Conservation (phyloP, 2,113 vertebrate genomes). For the Vanacampus margaritifer region DNA sequence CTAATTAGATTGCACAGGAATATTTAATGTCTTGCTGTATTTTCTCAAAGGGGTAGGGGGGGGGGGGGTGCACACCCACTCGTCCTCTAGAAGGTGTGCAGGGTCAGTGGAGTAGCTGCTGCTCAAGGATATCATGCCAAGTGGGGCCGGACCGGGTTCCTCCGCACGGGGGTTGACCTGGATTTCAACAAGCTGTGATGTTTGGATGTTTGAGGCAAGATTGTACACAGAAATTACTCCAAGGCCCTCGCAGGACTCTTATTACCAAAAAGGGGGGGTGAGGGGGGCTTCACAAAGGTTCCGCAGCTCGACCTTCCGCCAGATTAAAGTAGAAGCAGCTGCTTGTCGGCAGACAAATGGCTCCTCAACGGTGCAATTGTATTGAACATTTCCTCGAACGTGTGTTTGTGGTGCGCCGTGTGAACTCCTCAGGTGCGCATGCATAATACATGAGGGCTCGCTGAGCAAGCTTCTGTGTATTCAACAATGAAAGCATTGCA, state of each 20-base stretch:
- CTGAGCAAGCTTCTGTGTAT: constrained; percentile 18
- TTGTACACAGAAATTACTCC: constrained; percentile 17
- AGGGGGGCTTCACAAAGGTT: not conserved
- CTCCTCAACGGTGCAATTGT: constrained; percentile 6
- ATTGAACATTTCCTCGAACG: constrained; percentile 12
- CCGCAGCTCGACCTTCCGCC: constrained; percentile 7
- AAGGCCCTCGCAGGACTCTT: constrained; percentile 4
- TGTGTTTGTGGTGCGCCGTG: constrained; percentile 9
- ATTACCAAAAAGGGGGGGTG: constrained; percentile 3
- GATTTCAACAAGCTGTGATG: constrained; percentile 37
- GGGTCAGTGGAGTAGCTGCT: constrained; percentile 41
- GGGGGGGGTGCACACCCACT: not conserved
- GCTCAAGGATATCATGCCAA: constrained; percentile 42
- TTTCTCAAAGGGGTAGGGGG: not conserved
- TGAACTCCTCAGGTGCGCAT: constrained; percentile 15
- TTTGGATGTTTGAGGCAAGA: constrained; percentile 30
- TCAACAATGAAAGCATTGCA: constrained; percentile 13
- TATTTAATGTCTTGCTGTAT: not conserved
- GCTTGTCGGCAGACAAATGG: constrained; percentile 15
- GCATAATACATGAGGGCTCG: constrained; percentile 17
- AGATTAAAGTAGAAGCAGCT: constrained; percentile 11
- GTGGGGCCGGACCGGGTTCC: constrained; percentile 19
- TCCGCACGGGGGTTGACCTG: constrained; percentile 52
- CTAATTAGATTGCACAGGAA: not conserved
- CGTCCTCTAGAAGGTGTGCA: constrained; percentile 28